phyloP scores from a whole-genome alignment of 2,113 vertebrate species.

The Peromyscus leucopus region DNA sequence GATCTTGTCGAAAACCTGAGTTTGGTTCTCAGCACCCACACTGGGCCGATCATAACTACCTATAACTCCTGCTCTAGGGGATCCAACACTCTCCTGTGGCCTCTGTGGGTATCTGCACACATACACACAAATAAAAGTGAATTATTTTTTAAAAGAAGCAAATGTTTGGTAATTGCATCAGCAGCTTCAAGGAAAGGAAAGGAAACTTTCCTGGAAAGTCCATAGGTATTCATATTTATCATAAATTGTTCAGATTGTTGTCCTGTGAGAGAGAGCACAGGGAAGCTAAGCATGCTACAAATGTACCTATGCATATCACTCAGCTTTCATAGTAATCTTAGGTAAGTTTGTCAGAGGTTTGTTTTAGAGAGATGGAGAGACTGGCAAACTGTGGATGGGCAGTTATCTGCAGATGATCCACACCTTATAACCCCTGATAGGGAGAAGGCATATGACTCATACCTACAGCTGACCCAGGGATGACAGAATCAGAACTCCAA shows the following conservation, averaged over 20 bases:
- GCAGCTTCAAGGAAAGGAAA: neutral
- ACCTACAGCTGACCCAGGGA: constrained; percentile 3
- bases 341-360: neutral
- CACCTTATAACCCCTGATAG: neutral
- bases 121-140: neutral
- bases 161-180: neutral
- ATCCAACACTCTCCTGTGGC: neutral
- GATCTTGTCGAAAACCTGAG: neutral
- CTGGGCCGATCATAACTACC: neutral
- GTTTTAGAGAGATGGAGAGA: neutral
- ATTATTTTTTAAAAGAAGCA: neutral
- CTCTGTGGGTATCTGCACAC: neutral
- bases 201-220: neutral
- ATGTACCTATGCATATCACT: accelerated
- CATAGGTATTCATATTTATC: neutral
- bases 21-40: neutral
- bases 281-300: neutral
- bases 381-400: neutral
- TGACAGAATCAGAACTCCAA: constrained; percentile 33
- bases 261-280: neutral
- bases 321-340: constrained; percentile 21
- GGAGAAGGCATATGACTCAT: neutral
- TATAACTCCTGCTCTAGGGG: neutral
- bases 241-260: neutral
- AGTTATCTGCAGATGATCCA: neutral